Evolutionary conservation across 2,888 invertebrate species (phyloP), one percentile per base, ranked within the genome.

Genomic region (Deroplatys truncata): DNA sequence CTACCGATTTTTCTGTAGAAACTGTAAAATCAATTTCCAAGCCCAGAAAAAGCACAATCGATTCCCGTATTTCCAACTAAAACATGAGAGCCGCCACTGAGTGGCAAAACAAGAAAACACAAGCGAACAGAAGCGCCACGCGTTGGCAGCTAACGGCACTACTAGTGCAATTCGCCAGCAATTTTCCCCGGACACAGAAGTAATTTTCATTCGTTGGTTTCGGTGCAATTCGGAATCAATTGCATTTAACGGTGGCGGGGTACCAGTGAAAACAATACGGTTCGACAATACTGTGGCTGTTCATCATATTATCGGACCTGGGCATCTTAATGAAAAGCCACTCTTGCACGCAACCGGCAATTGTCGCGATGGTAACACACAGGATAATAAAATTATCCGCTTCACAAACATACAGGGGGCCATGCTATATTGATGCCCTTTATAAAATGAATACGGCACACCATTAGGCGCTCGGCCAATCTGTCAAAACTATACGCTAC

Each of bases 351-450:
- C 20, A 29, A 56, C 10, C 15, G 3, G 29, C 28, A 82, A 72
- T 86, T 86, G 82, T 82, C 82, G 86, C 31, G 72, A 20, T 86
- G 82, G 82, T 72, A 82, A 82, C 82, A 7, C 56, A 72, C 29
- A 29, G 86, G 86, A 72, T 82, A 86, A 86, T 86, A 86, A 82
- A 82, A 86, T 86, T 86, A 86, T 86, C 82, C 82, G 82, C 29
- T 28, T 29, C 56, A 86, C 86, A 86, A 82, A 72, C 56, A 72
- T 72, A 72, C 56, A 72, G 56, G 56, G 56, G 56, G 56, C 56
- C 56, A 25, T 72, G 56, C 56, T 72, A 72, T 72, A 72, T 56
- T 56, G 56, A 56, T 86, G 86, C 28, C 86, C 86, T 29, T 72
- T 86, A 86, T 72, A 86, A 86, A 86, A 86, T 15, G 56, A 29